These are phyloP conservation scores for Oenanthe melanoleuca DNA, from an alignment of 2,113 vertebrate genomes.

Conservation along the genomic window DNA sequence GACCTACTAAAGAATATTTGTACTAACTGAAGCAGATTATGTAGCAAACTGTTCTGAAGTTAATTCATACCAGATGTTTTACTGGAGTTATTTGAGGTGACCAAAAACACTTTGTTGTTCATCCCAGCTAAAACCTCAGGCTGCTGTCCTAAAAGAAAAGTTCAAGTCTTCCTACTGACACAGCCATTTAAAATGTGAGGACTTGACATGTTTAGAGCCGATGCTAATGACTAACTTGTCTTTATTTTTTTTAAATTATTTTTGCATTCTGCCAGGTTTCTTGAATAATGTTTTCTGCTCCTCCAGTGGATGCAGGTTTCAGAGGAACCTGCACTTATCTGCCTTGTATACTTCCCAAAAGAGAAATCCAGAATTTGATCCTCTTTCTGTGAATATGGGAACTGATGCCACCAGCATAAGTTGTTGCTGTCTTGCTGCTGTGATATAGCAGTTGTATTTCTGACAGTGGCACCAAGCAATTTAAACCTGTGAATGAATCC, in stretches of 20 bases:
- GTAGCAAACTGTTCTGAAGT: neutral
- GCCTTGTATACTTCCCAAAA: neutral
- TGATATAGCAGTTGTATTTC: neutral
- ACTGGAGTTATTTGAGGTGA: neutral
- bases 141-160: neutral
- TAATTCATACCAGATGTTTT: neutral
- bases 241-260: neutral
- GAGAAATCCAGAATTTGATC: neutral
- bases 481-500: neutral
- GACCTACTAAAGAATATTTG: neutral
- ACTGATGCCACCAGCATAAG: neutral
- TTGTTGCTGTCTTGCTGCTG: neutral
- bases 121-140: neutral
- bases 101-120: neutral
- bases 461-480: neutral
- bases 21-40: neutral
- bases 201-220: neutral
- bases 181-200: neutral
- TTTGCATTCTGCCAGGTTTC: neutral
- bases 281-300: neutral
- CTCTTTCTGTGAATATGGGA: neutral
- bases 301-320: neutral
- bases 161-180: neutral
- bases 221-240: neutral
- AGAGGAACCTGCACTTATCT: neutral